Conservation (phyloP, 2,113 vertebrate species). For the Callithrix jacchus region DNA sequence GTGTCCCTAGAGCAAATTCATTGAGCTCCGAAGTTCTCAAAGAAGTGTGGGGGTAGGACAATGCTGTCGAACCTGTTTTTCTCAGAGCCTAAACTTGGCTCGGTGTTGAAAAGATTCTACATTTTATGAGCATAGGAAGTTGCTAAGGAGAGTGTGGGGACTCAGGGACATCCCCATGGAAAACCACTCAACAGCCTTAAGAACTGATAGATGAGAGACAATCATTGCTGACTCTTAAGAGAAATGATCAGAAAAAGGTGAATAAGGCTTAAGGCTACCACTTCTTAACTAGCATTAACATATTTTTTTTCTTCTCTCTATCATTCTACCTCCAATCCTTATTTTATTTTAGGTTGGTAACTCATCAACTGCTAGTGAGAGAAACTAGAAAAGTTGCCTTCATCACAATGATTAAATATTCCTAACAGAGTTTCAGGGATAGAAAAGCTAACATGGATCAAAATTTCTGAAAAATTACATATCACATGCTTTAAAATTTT, state of each 20-base stretch:
- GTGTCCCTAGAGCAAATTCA: background rate
- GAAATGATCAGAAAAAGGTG: background rate
- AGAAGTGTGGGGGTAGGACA: background rate
- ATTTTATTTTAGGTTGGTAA: background rate
- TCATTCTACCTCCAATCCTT: background rate
- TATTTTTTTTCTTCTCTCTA: background rate
- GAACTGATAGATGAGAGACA: background rate
- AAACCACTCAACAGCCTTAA: background rate
- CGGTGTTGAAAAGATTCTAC: background rate
- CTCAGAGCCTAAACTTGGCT: background rate
- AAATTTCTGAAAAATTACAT: constrained; percentile 26
- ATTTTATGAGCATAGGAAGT: background rate
- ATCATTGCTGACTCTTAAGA: background rate
- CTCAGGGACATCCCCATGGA: background rate
- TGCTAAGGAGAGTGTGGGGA: background rate
- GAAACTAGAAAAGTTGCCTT: background rate
- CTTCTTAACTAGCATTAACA: background rate
- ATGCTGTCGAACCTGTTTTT: background rate
- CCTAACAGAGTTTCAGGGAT: background rate
- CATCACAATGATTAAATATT: background rate
- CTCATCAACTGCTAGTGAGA: background rate
- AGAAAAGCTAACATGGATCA: background rate
- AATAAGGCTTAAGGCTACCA: background rate
- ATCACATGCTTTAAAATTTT: background rate
- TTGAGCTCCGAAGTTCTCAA: background rate